Conservation (phyloP, 2,797 vertebrate species). For the Pygocentrus nattereri region DNA sequence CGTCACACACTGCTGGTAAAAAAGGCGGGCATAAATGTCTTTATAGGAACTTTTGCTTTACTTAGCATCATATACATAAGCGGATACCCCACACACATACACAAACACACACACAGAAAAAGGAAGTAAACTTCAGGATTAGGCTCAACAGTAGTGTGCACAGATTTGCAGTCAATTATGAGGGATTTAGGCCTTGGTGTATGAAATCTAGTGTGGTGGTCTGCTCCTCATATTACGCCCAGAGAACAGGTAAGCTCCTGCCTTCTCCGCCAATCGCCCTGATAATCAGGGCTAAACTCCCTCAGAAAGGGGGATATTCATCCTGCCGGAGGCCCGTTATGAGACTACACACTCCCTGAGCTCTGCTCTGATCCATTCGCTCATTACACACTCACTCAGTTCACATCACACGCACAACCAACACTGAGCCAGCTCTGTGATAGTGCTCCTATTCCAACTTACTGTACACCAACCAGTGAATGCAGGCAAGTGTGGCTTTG, state of each 20-base stretch:
- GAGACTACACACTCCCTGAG: conserved; percentile 45
- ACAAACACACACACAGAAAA: conserved; percentile 4
- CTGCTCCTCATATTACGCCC: conserved; percentile 76
- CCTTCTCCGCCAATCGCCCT: conserved; percentile 46
- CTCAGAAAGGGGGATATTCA: conserved; percentile 40
- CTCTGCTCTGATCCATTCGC: conserved; percentile 48
- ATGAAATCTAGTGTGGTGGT: conserved; percentile 48
- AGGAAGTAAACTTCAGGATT: conserved; percentile 44
- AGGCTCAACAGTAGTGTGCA: conserved; percentile 59
- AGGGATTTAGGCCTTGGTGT: conserved; percentile 73
- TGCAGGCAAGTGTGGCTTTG: conserved; percentile 25
- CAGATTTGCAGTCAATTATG: conserved; percentile 84
- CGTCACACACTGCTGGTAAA: no score
- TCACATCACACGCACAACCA: conserved; percentile 32
- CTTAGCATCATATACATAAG: conserved; percentile 32
- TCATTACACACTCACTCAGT: conserved; percentile 54
- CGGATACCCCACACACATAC: conserved; percentile 3
- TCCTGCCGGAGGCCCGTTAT: conserved; percentile 50
- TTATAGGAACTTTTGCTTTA: conserved; percentile 25
- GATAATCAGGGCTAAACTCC: conserved; percentile 60
- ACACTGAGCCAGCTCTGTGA: neutral
- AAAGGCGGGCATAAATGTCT: no score
- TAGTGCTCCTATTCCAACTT: neutral
- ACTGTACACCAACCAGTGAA: neutral
- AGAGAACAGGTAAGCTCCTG: conserved; percentile 75